A percentile compares a stretch with the other conserved stretches of the same genome.
These are phyloP conservation scores for Gortyna flavago DNA, from an alignment of 2,888 invertebrate species.

Conservation along the genomic window DNA sequence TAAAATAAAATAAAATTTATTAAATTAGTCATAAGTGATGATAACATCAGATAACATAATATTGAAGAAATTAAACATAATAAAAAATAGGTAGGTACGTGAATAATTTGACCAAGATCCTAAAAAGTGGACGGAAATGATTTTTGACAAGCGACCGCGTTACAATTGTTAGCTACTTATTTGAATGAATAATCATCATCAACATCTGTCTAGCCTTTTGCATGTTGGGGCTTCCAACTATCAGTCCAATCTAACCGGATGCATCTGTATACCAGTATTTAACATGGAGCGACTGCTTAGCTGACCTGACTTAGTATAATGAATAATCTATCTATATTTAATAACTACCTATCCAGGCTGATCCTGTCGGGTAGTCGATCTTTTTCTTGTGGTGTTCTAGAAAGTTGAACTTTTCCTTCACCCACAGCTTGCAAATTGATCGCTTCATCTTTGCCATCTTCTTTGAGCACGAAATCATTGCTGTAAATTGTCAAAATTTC, in stretches of 20 bases:
- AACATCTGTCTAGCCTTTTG: background rate
- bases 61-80: background rate
- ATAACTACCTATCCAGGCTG: constrained; percentile 94
- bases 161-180: background rate
- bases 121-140: no score
- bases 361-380: constrained; percentile 96
- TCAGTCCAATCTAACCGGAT: background rate
- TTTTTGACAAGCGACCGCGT: background rate
- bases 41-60: background rate
- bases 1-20: no score
- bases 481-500: constrained; percentile 44
- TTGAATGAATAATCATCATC: background rate
- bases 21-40: background rate
- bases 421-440: constrained; percentile 90
- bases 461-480: constrained; percentile 73
- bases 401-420: constrained; percentile 92
- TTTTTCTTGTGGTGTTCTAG: constrained; percentile 93
- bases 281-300: background rate
- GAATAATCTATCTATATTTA: background rate
- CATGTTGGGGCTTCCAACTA: background rate
- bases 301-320: background rate
- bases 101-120: background rate
- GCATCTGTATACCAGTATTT: background rate
- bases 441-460: constrained; percentile 81
- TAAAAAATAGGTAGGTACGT: background rate